Evolutionary conservation across 2,888 invertebrate species (phyloP), one percentile per base, ranked within the genome.

Genomic region (Yponomeuta evonymella): DNA sequence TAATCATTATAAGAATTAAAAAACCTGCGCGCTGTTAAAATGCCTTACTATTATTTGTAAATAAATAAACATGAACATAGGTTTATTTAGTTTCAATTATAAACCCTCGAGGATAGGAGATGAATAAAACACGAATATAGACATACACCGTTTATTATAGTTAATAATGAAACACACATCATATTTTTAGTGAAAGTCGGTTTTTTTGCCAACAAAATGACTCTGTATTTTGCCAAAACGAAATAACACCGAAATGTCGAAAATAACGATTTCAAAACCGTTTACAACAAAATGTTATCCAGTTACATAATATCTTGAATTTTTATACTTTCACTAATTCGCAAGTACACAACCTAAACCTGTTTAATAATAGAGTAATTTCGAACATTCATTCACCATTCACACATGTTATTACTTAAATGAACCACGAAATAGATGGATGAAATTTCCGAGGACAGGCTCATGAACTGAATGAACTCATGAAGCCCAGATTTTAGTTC

Each of bases 101-200:
- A 10, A 4, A 58, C 15, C 51, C 15, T 58, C 15, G 12, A 58
- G 3, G 1, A 58, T 15, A 58, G 51, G 51, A 58, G 51, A 58
- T 58, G 30, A 23, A 12, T 10, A 74, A 82, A 81, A 78, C 78
- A 76, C 74, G 68, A 72, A 75, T 72, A 29, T 76, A 72, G 78
- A 83, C 86, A 86, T 86, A 88, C 87, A 89, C 88, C 88, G 83
- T 88, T 89, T 90, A 89, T 86, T 81, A 72, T 73, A 75, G 83
- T 11, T 81, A 75, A 77, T 74, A 81, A 86, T 83, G 82, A 88
- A 88, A 87, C 85, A 79, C 15, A 58, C 51, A 58, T 15, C 15
- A 58, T 58, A 43, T 58, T 58, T 3, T 15, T 58, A 58, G 51
- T 15, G 51, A 58, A 58, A 15, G 51, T 58, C 4, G 43, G 15